Evolutionary conservation across 2,888 invertebrate genomes (phyloP).

Genomic region (Nemurella pictetii): DNA sequence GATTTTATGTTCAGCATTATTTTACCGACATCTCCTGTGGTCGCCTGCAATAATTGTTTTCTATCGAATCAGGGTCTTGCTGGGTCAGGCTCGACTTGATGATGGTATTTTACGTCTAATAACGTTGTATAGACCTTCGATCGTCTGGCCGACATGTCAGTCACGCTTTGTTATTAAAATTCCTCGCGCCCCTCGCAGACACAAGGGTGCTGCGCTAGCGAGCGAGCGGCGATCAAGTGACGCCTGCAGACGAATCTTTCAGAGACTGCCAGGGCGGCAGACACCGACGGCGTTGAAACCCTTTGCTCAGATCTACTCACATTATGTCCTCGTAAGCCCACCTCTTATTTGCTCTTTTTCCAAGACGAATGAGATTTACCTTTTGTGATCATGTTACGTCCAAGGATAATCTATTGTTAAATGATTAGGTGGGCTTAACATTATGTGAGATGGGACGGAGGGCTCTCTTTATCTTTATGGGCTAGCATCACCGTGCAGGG

Average conservation of each 20-base stretch:
- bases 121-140: not conserved
- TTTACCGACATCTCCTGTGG: not conserved
- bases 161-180: conserved; percentile 30
- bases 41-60: not conserved
- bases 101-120: not conserved
- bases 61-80: not conserved
- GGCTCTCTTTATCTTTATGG: too few relatives aligned
- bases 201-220: conserved; percentile 15
- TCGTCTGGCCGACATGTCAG: not conserved
- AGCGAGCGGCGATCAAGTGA: not conserved
- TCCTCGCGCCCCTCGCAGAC: conserved; percentile 26
- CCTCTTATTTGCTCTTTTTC: conserved; percentile 7
- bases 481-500: too few relatives aligned
- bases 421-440: conserved; percentile 6
- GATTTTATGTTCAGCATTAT: not conserved
- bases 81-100: not conserved
- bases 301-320: not conserved
- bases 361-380: not conserved
- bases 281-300: not conserved
- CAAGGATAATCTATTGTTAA: conserved; percentile 10
- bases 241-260: not conserved
- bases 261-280: not conserved
- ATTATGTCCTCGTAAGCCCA: not conserved
- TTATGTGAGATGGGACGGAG: not conserved
- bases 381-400: conserved; percentile 15